phyloP scores from a whole-genome alignment of 2,113 vertebrate species.

The Pterophyllum scalare region DNA sequence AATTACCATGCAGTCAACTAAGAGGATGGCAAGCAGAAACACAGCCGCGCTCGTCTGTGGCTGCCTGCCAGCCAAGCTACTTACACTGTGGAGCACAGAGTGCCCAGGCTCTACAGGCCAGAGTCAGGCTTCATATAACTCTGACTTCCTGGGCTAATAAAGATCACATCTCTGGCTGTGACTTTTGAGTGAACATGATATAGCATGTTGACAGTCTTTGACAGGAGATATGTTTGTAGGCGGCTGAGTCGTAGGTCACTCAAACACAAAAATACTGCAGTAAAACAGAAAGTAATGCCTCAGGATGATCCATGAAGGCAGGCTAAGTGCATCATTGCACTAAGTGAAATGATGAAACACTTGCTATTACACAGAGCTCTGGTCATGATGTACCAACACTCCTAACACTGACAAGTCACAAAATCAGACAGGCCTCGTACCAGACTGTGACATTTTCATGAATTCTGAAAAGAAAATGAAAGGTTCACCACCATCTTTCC shows the following conservation, averaged over 20 bases:
- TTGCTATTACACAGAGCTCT: constrained; percentile 12
- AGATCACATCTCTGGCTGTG: constrained; percentile 53
- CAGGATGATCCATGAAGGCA: background rate
- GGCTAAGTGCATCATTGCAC: background rate
- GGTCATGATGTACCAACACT: background rate
- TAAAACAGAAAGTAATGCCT: background rate
- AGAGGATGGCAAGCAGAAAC: constrained; percentile 71
- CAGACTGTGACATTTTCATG: constrained; percentile 37
- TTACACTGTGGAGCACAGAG: constrained; percentile 59
- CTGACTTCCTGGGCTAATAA: constrained; percentile 59
- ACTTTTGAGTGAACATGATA: constrained; percentile 31
- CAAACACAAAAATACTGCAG: constrained; percentile 15
- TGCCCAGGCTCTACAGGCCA: constrained; percentile 52
- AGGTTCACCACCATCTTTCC: constrained; percentile 39
- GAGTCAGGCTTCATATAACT: constrained; percentile 38
- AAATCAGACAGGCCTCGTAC: constrained; percentile 27
- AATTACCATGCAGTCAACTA: constrained; percentile 78
- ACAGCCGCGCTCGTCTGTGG: constrained; percentile 59
- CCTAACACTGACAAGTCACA: constrained; percentile 8
- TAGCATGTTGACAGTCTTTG: constrained; percentile 20
- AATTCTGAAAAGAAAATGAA: constrained; percentile 40
- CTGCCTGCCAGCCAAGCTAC: constrained; percentile 72
- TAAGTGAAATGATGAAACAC: background rate
- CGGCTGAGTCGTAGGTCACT: background rate
- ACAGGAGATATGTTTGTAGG: constrained; percentile 18